These are phyloP conservation scores for Oreochromis mossambicus DNA, from an alignment of 2,797 vertebrate genomes.

Conservation along the genomic window DNA sequence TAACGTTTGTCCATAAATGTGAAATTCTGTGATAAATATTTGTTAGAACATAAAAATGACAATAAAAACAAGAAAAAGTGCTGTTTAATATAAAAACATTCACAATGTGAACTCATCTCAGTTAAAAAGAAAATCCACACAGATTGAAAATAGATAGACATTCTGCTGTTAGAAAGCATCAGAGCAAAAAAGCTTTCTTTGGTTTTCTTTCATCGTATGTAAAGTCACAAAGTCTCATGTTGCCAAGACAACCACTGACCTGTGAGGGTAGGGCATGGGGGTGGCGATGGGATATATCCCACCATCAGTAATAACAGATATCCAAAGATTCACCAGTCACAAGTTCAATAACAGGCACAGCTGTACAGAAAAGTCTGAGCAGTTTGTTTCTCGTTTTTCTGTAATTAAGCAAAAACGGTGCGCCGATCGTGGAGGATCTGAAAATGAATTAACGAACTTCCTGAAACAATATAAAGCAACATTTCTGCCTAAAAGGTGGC, in stretches of 20 bases:
- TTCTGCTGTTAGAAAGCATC: not conserved
- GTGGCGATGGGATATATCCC: not conserved
- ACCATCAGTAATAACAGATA: not conserved
- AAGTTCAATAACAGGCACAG: not conserved
- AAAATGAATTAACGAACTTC: no score
- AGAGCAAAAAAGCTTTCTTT: not conserved
- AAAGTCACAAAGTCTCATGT: not conserved
- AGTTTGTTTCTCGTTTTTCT: not conserved
- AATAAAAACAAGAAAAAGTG: constrained; percentile 33
- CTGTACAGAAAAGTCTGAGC: not conserved
- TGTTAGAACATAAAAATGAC: not conserved
- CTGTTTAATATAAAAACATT: constrained; percentile 33
- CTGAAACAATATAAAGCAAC: no score
- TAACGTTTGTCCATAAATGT: not conserved
- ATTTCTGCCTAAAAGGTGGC: no score
- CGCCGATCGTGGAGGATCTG: no score
- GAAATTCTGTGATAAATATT: constrained; percentile 1
- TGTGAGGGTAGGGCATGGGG: not conserved
- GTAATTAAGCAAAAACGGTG: not conserved
- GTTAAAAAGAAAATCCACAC: not conserved
- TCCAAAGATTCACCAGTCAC: not conserved
- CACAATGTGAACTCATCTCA: constrained; percentile 38
- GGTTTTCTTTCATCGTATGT: not conserved
- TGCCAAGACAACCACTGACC: not conserved
- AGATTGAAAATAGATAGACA: not conserved